phyloP scores from a whole-genome alignment of 2,113 vertebrate genomes.

The Odobenus rosmarus region DNA sequence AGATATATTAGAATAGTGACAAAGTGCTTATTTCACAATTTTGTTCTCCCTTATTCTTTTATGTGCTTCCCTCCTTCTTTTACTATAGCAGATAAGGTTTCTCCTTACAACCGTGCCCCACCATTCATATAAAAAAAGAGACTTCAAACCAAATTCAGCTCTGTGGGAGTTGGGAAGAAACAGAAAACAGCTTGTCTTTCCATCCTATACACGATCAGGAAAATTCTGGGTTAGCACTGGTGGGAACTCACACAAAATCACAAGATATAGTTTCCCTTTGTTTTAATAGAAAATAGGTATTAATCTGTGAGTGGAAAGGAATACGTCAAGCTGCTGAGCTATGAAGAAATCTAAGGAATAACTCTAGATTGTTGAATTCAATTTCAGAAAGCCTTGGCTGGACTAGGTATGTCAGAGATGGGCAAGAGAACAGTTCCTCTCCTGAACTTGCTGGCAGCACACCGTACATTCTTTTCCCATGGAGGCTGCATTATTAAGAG shows the following conservation, averaged over 20 bases:
- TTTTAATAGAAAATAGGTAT: conserved; percentile 21
- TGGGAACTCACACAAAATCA: not conserved
- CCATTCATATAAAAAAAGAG: not conserved
- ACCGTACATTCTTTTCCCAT: not conserved
- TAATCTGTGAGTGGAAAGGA: not conserved
- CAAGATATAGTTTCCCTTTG: not conserved
- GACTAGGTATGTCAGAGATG: not conserved
- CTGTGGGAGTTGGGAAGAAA: not conserved
- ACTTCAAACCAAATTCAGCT: not conserved
- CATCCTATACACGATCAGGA: not conserved
- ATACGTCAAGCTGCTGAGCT: not conserved
- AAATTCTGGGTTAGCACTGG: not conserved
- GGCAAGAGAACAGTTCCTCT: not conserved
- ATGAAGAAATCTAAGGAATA: conserved; percentile 33
- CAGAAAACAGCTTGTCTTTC: not conserved
- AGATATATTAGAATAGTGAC: not conserved
- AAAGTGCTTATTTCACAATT: not conserved
- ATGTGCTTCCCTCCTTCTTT: not conserved
- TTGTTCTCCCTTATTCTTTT: not conserved
- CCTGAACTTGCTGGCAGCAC: not conserved
- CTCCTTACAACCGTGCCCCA: not conserved
- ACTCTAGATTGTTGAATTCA: not conserved
- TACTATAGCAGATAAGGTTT: not conserved
- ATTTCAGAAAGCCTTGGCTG: not conserved
- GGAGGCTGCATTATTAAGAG: not conserved